Percentiles rank a stretch among this genome's conserved stretches.
These are phyloP conservation scores for Azemiops feae DNA, from an alignment of 2,113 vertebrate species.

Conservation along the genomic window DNA sequence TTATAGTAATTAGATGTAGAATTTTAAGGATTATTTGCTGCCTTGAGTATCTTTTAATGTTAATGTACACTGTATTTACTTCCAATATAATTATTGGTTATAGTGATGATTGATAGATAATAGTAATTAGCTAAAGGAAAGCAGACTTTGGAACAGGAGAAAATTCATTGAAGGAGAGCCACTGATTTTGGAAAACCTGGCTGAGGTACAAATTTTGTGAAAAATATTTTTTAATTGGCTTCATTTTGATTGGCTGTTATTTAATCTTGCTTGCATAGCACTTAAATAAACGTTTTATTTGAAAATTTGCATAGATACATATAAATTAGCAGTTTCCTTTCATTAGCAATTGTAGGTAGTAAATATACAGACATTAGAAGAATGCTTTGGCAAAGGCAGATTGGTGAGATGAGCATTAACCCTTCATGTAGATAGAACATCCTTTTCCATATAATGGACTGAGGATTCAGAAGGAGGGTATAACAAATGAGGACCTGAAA, in stretches of 20 bases:
- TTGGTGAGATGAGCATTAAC: not conserved
- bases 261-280: not conserved
- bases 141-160: not conserved
- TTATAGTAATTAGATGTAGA: not conserved
- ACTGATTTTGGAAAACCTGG: not conserved
- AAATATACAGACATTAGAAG: not conserved
- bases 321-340: not conserved
- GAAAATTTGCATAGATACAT: not conserved
- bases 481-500: not conserved
- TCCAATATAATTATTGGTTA: not conserved
- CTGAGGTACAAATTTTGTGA: not conserved
- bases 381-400: not conserved
- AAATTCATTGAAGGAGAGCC: not conserved
- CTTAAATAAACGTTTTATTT: not conserved
- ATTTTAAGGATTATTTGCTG: not conserved
- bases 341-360: not conserved
- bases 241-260: not conserved
- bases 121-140: not conserved
- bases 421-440: not conserved
- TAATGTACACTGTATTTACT: not conserved
- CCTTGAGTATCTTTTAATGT: not conserved
- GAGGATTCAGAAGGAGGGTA: not conserved
- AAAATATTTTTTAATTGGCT: not conserved
- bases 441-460: not conserved
- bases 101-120: not conserved